Percentiles rank a stretch among this genome's conserved stretches.
Conservation (phyloP, 2,888 invertebrate species). For the Diplazon laetatorius region DNA sequence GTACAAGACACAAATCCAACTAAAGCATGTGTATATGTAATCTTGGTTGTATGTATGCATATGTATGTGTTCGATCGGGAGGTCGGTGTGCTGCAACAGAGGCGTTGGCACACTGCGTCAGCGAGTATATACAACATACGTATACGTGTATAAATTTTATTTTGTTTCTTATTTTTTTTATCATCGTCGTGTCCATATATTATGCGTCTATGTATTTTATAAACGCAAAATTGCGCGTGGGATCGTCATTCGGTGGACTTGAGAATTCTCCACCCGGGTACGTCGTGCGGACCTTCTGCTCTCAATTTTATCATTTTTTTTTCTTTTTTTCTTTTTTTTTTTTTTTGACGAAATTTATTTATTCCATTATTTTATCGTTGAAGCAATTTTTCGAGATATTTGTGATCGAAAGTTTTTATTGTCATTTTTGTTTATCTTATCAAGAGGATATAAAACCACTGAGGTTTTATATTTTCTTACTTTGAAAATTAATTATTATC, state of each 20-base stretch:
- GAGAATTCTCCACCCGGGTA: constrained; percentile 29
- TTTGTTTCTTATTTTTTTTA: not conserved
- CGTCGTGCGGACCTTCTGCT: not conserved
- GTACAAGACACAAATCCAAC: constrained; percentile 6
- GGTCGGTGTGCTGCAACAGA: constrained; percentile 24
- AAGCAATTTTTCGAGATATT: too few relatives aligned
- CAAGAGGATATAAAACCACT: too few relatives aligned
- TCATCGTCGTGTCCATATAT: too few relatives aligned
- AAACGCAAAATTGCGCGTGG: constrained; percentile 71
- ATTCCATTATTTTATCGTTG: too few relatives aligned
- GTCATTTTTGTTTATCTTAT: too few relatives aligned
- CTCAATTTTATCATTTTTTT: constrained; percentile 16
- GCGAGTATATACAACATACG: not conserved
- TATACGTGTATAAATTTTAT: not conserved
- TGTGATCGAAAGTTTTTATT: too few relatives aligned
- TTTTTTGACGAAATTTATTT: not conserved
- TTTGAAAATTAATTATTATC: too few relatives aligned
- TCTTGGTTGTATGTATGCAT: not conserved
- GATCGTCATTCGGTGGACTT: constrained; percentile 38
- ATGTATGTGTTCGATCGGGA: not conserved
- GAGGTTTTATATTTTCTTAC: too few relatives aligned
- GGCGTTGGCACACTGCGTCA: constrained; percentile 26
- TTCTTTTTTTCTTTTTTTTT: not conserved
- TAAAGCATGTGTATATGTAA: not conserved
- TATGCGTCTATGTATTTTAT: constrained; percentile 25